Percentiles rank a stretch among this genome's conserved stretches.
Evolutionary conservation across 2,888 invertebrate species (phyloP).

Genomic region (Cheilosia urbana): DNA sequence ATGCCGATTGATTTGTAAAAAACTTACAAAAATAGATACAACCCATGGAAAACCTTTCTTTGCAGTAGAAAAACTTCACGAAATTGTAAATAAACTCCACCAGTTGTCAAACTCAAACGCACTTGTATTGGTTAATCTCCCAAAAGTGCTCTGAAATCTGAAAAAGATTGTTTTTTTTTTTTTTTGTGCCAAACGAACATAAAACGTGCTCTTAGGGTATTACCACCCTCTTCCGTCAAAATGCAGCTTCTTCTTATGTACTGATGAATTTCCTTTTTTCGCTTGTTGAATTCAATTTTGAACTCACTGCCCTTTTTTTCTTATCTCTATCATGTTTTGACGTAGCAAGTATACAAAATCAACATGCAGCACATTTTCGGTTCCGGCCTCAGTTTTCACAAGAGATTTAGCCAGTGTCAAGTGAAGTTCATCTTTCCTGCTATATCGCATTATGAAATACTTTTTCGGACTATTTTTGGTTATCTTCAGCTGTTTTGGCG

Average conservation of each 20-base stretch:
- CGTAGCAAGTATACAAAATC: neutral
- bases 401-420: neutral
- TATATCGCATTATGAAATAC: conserved; percentile 39
- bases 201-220: no score
- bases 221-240: no score
- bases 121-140: no score
- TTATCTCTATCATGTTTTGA: neutral
- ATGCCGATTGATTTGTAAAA: no score
- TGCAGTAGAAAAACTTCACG: no score
- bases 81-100: no score
- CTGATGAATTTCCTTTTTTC: neutral
- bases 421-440: neutral
- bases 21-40: no score
- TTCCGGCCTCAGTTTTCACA: neutral
- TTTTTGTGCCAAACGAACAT: no score
- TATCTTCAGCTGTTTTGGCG: conserved; percentile 37
- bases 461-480: conserved; percentile 40
- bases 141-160: no score
- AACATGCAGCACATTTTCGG: neutral
- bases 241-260: neutral
- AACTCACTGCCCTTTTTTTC: neutral
- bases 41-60: no score
- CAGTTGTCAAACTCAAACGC: no score
- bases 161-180: no score
- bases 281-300: neutral